These are phyloP conservation scores for Crax fasciolata DNA, from an alignment of 2,797 vertebrate species.

Conservation along the genomic window DNA sequence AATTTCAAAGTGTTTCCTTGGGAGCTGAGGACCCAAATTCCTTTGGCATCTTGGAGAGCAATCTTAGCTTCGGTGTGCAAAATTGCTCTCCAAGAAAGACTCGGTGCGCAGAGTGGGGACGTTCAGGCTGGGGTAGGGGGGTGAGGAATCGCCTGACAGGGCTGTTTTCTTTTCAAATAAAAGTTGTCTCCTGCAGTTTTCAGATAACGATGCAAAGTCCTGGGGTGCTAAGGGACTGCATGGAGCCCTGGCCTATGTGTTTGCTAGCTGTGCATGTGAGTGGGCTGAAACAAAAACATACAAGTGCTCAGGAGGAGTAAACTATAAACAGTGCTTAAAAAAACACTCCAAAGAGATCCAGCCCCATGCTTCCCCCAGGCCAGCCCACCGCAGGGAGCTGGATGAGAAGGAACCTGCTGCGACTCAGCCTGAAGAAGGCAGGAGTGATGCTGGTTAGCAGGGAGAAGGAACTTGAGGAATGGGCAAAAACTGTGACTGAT, in stretches of 20 bases:
- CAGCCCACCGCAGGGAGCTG: slow-evolving; percentile 12
- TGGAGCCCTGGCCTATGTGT: slow-evolving; percentile 34
- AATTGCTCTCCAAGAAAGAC: slow-evolving; percentile 21
- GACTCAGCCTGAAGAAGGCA: background rate
- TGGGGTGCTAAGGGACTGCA: slow-evolving; percentile 14
- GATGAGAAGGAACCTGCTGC: slow-evolving; percentile 65
- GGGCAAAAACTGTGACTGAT: slow-evolving; percentile 50
- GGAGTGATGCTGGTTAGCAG: slow-evolving; percentile 28
- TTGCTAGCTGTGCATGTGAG: slow-evolving; percentile 54
- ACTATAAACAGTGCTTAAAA: slow-evolving; percentile 59
- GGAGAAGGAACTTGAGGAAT: slow-evolving; percentile 75
- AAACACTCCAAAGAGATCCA: slow-evolving; percentile 17
- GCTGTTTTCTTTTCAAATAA: slow-evolving; percentile 63
- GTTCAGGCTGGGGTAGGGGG: background rate
- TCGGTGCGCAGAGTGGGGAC: background rate
- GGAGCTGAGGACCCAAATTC: background rate
- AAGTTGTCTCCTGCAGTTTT: background rate
- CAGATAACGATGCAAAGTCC: background rate
- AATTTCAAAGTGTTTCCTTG: background rate
- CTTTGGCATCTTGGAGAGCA: slow-evolving; percentile 21
- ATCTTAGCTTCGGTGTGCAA: background rate
- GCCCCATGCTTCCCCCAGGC: slow-evolving; percentile 5
- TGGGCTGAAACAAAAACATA: slow-evolving; percentile 56
- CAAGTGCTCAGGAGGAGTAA: slow-evolving; percentile 13
- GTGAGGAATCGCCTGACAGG: background rate